phyloP scores from a whole-genome alignment of 2,888 invertebrate genomes.

The Nomada lathburiana region DNA sequence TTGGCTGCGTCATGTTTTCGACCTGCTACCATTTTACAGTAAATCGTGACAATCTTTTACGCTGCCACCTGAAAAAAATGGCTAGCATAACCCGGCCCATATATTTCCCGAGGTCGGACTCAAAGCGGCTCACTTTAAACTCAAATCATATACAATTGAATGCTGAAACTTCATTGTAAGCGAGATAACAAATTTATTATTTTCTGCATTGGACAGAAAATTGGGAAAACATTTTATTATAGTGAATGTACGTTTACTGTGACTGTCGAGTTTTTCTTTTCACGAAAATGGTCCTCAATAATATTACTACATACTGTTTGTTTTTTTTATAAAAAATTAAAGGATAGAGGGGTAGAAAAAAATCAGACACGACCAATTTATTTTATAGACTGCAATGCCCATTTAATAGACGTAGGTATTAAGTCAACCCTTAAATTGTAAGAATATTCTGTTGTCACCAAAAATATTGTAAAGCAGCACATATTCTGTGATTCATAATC shows the following conservation, averaged over 20 bases:
- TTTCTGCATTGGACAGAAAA: neutral
- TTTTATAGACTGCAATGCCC: neutral
- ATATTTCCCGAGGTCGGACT: slow-evolving; percentile 47
- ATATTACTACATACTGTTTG: too few species aligned
- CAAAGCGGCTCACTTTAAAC: slow-evolving; percentile 55
- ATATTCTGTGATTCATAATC: too few species aligned
- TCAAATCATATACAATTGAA: slow-evolving; percentile 44
- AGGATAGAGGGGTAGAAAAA: too few species aligned
- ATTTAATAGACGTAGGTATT: too few species aligned
- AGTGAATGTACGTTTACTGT: neutral
- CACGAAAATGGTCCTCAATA: too few species aligned
- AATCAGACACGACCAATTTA: neutral
- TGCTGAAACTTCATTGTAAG: neutral
- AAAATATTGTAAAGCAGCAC: too few species aligned
- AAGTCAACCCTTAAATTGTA: too few species aligned
- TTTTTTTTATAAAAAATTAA: too few species aligned
- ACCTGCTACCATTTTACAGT: slow-evolving; percentile 68
- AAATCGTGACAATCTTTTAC: slow-evolving; percentile 74
- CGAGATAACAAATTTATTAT: neutral
- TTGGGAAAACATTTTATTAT: neutral
- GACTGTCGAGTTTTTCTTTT: neutral
- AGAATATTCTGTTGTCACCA: too few species aligned
- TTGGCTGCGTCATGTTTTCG: slow-evolving; percentile 66
- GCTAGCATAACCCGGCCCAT: slow-evolving; percentile 58
- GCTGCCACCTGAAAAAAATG: slow-evolving; percentile 68